Evolutionary conservation across 2,113 vertebrate genomes (phyloP), one percentile per base, ranked within the genome.

Genomic region (Calidris pugnax): DNA sequence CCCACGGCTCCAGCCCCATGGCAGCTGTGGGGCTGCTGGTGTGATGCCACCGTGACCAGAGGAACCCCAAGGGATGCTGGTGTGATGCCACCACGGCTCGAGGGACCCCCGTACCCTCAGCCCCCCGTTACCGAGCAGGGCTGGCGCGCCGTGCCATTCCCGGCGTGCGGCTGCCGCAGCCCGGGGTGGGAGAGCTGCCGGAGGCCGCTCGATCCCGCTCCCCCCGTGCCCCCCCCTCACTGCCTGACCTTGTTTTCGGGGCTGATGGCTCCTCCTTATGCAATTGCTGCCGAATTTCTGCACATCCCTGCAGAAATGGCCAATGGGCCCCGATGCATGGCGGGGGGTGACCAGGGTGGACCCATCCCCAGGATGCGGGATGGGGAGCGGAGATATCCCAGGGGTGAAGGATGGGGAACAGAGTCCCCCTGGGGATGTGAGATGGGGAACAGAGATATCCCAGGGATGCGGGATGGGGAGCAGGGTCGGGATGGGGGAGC

Each of bases 41-140:
- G 2, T 0, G 64, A 51, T 35, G 67, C 48, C 55, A 10, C 10
- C 14, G 0, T 2, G 53, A 47, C 45, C 37, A 20, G 1, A 3
- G 30, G 45, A 19, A 32, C 55, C 21, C 13, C 57, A 5, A 4
- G 57, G 76, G 39, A 76, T 8, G 2, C 6, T 3, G 41, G 10
- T 4, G 9, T 3, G 67, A 30, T 10, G 30, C 21, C 51, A 4
- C 53, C 19, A 12, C 9, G 19, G 56, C 56, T 2, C 0, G 12
- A 26, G 26, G 43, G 55, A 35, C 69, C 15, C 8, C 71, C 0
- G 4, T 14, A 7, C 35, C 24, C 27, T n/a, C 15, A 6, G 68
- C 45, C 4, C 12, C n/a, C 7, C 6, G 0, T 16, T 27, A 68
- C 63, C 0, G 35, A 55, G 47, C 14, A 6, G n/a, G 53, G 23